These are phyloP conservation scores for Carollia perspicillata DNA, from an alignment of 2,113 vertebrate species.

Conservation along the genomic window DNA sequence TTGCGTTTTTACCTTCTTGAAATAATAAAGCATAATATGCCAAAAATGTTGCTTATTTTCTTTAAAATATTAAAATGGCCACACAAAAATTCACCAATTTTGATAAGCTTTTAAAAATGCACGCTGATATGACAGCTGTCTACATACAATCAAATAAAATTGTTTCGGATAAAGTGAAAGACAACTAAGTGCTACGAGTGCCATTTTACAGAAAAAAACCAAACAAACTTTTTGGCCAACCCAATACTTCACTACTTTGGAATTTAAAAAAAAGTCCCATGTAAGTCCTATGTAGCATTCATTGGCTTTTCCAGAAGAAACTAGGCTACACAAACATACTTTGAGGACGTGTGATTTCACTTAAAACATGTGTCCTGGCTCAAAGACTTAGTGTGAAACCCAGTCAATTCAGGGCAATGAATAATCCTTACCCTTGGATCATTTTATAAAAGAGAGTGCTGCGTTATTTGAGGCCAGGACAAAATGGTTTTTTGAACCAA, in stretches of 20 bases:
- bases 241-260: neutral
- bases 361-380: constrained; percentile 35
- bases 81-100: too few species aligned
- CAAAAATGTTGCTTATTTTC: too few species aligned
- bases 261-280: neutral
- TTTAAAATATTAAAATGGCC: too few species aligned
- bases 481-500: neutral
- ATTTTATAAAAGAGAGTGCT: neutral
- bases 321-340: neutral
- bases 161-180: too few species aligned
- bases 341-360: constrained; percentile 2
- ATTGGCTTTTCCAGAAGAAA: constrained; percentile 25
- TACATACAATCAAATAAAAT: too few species aligned
- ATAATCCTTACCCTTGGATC: neutral
- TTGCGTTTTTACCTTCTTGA: too few species aligned
- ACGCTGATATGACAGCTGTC: too few species aligned
- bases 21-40: too few species aligned
- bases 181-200: too few species aligned
- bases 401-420: neutral
- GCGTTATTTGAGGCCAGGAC: neutral
- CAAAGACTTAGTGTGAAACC: neutral
- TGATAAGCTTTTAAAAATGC: too few species aligned
- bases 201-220: too few species aligned
- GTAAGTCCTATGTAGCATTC: neutral
- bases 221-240: too few species aligned